These are phyloP conservation scores for Epinotia nisella DNA, from an alignment of 2,888 invertebrate species.

Conservation along the genomic window DNA sequence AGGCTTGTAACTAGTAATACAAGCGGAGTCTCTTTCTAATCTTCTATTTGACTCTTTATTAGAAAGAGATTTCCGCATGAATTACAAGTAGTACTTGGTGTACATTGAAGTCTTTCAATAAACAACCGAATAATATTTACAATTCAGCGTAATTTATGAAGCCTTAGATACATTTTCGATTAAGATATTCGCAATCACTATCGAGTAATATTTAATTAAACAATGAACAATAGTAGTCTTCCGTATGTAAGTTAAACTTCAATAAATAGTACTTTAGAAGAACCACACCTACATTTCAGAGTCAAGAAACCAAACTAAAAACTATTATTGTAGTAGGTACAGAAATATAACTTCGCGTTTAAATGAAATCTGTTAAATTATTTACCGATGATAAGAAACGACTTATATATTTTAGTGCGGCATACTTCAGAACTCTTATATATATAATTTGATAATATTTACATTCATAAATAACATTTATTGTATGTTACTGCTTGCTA, in stretches of 20 bases:
- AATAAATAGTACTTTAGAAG: not conserved
- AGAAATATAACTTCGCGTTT: not conserved
- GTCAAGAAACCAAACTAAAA: no score
- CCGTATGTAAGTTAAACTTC: not conserved
- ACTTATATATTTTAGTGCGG: constrained; percentile 28
- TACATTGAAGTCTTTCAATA: no score
- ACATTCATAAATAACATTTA: constrained; percentile 49
- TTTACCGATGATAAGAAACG: not conserved
- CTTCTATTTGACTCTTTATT: no score
- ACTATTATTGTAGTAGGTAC: not conserved
- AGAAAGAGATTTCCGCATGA: no score
- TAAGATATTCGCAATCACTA: not conserved
- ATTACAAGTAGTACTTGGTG: no score
- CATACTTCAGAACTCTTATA: constrained; percentile 59
- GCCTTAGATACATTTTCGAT: no score
- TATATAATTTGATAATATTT: constrained; percentile 51
- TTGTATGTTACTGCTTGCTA: constrained; percentile 47
- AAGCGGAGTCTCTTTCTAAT: no score
- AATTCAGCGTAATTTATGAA: no score
- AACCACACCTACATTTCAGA: not conserved
- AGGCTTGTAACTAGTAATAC: no score
- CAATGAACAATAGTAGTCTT: not conserved
- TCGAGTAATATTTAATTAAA: not conserved
- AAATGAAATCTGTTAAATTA: no score
- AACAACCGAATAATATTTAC: no score